phyloP scores from a whole-genome alignment of 2,888 invertebrate species.

The Ischnus inquisitorius region DNA sequence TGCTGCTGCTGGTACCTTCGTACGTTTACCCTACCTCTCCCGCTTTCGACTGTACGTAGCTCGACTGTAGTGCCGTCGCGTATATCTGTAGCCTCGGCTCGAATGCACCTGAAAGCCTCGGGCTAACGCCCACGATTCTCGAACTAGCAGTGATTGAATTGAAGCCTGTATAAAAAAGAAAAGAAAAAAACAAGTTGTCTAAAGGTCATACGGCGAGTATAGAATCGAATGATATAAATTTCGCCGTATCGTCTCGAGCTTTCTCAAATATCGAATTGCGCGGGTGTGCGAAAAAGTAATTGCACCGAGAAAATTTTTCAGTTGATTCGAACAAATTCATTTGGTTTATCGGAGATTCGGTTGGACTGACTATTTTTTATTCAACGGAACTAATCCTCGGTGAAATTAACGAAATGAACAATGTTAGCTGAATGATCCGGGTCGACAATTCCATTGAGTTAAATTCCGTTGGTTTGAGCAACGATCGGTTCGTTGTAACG shows the following conservation, averaged over 20 bases:
- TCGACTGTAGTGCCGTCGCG: conserved; percentile 25
- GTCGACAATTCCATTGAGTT: too few species aligned
- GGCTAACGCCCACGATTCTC: conserved; percentile 57
- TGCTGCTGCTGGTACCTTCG: conserved; percentile 45
- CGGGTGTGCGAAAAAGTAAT: neutral
- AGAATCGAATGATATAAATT: conserved; percentile 15
- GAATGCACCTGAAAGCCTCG: conserved; percentile 67
- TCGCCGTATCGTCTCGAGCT: conserved; percentile 5
- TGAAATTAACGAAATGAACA: too few species aligned
- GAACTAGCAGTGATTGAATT: conserved; percentile 63
- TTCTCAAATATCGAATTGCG: neutral
- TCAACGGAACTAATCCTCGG: too few species aligned
- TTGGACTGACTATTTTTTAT: too few species aligned
- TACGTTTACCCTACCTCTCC: neutral
- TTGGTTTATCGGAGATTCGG: too few species aligned
- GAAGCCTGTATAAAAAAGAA: conserved; percentile 57
- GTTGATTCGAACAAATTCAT: neutral
- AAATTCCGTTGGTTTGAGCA: too few species aligned
- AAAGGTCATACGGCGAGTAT: conserved; percentile 60
- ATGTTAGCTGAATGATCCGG: too few species aligned
- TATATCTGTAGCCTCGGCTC: conserved; percentile 45
- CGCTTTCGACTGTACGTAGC: conserved; percentile 17
- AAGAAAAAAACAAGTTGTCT: conserved; percentile 30
- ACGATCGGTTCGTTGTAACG: too few species aligned
- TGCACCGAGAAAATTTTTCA: neutral